Conservation (phyloP, 2,888 invertebrate species). For the Zeuzera pyrina region DNA sequence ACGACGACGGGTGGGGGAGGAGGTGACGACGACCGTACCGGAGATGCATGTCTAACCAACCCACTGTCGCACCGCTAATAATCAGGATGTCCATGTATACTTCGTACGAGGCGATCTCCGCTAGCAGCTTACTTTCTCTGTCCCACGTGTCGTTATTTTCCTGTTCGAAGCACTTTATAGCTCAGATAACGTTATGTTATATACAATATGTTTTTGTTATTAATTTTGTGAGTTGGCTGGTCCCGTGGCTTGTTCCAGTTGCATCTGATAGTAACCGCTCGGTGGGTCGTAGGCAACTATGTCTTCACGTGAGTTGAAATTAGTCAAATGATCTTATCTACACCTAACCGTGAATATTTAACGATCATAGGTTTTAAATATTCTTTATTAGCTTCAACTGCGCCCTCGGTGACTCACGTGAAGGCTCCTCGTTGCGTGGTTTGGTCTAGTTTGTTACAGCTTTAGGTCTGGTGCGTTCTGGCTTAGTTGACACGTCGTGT, state of each 20-base stretch:
- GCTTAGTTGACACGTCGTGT: constrained; percentile 19
- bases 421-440: constrained; percentile 22
- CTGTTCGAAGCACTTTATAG: constrained; percentile 6
- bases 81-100: constrained; percentile 13
- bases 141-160: constrained; percentile 14
- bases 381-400: background rate
- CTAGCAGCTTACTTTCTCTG: constrained; percentile 15
- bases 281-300: constrained; percentile 13
- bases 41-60: constrained; percentile 16
- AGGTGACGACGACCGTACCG: constrained; percentile 9
- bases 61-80: constrained; percentile 17
- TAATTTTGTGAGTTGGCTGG: constrained; percentile 4
- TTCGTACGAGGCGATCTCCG: constrained; percentile 8
- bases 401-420: constrained; percentile 10
- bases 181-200: background rate
- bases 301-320: constrained; percentile 1
- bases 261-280: constrained; percentile 13
- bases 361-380: background rate
- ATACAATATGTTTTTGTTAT: background rate
- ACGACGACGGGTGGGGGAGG: background rate
- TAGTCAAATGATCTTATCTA: background rate
- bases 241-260: constrained; percentile 12
- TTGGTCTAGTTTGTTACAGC: constrained; percentile 26
- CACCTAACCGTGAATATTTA: background rate
- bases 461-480: constrained; percentile 31